Evolutionary conservation across 1,140 invertebrate species (phyloP).

Genomic region (Drosophila athabasca): DNA sequence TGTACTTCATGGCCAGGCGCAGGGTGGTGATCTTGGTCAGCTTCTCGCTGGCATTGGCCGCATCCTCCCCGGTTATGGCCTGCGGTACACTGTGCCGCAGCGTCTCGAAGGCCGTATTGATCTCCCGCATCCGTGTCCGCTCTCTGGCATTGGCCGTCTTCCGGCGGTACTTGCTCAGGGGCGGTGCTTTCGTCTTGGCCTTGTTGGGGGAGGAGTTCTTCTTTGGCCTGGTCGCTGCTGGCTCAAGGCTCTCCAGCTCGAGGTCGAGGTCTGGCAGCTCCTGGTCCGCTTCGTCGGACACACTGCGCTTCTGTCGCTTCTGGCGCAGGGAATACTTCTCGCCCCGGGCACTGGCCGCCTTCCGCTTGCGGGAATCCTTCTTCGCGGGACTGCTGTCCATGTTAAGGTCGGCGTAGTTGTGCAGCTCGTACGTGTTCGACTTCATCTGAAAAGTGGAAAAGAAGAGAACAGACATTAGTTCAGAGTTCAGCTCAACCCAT

Average conservation of each 20-base stretch:
- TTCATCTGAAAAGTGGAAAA: slow-evolving; percentile 64
- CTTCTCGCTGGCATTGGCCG: slow-evolving; percentile 87
- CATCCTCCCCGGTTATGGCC: slow-evolving; percentile 76
- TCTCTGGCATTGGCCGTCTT: slow-evolving; percentile 95
- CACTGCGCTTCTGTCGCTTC: slow-evolving; percentile 64
- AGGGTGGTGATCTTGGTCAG: slow-evolving; percentile 95
- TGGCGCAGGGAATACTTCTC: slow-evolving; percentile 82
- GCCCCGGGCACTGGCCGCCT: slow-evolving; percentile 40
- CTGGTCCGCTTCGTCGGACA: slow-evolving; percentile 10
- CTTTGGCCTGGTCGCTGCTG: slow-evolving; percentile 10
- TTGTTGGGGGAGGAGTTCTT: slow-evolving; percentile 40
- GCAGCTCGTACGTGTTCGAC: slow-evolving; percentile 73
- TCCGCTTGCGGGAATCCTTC: slow-evolving; percentile 65
- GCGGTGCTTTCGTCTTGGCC: slow-evolving; percentile 90
- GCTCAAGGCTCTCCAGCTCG: slow-evolving; percentile 16
- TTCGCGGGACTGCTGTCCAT: slow-evolving; percentile 38
- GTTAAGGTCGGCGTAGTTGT: slow-evolving; percentile 70
- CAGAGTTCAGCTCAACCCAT: neutral
- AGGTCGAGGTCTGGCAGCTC: slow-evolving; percentile 32
- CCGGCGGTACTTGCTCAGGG: slow-evolving; percentile 94
- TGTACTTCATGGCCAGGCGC: slow-evolving; percentile 94
- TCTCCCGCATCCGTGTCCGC: slow-evolving; percentile 93
- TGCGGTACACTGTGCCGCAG: slow-evolving; percentile 90
- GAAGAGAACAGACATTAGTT: slow-evolving; percentile 35
- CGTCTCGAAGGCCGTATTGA: slow-evolving; percentile 93